Percentiles rank a stretch among this genome's conserved stretches.
phyloP scores from a whole-genome alignment of 2,113 vertebrate genomes.

The Barnardius zonarius region DNA sequence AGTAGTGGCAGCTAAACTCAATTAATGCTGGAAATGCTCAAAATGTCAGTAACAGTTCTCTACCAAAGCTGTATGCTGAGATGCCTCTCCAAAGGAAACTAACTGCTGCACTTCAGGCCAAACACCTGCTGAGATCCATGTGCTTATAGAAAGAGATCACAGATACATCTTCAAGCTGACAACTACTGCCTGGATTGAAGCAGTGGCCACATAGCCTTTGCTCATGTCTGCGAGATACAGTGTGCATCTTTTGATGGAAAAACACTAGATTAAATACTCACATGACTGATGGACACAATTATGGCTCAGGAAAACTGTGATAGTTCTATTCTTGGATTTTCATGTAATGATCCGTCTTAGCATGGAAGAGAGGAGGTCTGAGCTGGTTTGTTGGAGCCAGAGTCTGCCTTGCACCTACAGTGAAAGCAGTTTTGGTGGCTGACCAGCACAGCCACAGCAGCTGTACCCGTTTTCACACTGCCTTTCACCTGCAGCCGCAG shows the following conservation, averaged over 20 bases:
- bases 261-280: not conserved
- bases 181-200: not conserved
- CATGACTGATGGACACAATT: not conserved
- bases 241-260: not conserved
- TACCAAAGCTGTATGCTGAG: not conserved
- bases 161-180: not conserved
- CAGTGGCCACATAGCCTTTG: not conserved
- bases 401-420: not conserved
- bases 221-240: not conserved
- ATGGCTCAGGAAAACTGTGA: not conserved
- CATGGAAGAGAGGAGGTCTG: not conserved
- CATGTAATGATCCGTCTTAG: not conserved
- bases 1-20: not conserved
- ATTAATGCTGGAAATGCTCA: constrained; percentile 1
- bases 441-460: not conserved
- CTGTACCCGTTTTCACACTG: not conserved
- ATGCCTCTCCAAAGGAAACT: not conserved
- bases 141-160: not conserved
- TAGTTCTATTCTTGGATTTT: not conserved
- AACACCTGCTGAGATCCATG: constrained; percentile 4
- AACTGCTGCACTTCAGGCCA: not conserved
- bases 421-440: not conserved
- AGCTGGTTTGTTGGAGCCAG: not conserved
- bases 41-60: not conserved
- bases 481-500: not conserved